Evolutionary conservation across 2,113 vertebrate species (phyloP).

Genomic region (Uria lomvia): DNA sequence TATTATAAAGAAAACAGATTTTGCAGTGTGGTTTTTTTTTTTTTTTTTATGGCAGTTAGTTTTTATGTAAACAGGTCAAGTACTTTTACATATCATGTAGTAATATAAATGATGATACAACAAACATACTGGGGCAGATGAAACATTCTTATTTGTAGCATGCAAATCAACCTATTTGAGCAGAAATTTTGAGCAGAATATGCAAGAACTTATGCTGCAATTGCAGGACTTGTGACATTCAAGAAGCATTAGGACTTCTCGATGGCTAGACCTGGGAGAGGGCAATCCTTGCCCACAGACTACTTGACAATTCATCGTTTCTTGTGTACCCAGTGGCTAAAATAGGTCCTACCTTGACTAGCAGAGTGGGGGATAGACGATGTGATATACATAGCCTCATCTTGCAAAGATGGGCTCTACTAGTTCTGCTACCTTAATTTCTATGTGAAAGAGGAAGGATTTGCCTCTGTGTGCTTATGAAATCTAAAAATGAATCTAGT

Average conservation of each 20-base stretch:
- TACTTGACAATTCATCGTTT: not conserved
- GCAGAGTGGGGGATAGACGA: rapidly evolving
- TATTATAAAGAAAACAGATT: not conserved
- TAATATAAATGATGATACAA: not conserved
- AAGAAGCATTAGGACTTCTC: not conserved
- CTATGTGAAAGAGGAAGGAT: not conserved
- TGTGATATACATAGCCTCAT: not conserved
- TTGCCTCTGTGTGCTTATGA: not conserved
- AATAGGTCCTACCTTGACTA: not conserved
- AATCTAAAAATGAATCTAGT: not conserved
- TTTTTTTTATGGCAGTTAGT: not conserved
- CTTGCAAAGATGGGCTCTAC: not conserved
- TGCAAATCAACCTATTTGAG: not conserved
- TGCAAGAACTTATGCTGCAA: not conserved
- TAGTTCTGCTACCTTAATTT: not conserved
- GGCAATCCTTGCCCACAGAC: not conserved
- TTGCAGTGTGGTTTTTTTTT: not conserved
- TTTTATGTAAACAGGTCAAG: not conserved
- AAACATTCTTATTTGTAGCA: not conserved
- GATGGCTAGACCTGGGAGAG: not conserved
- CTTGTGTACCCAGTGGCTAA: not conserved
- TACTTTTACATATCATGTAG: not conserved
- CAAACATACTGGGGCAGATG: not conserved
- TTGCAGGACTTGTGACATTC: not conserved
- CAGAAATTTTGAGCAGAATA: not conserved